Conservation (phyloP, 2,888 invertebrate species). For the Acanthosepion esculentum region DNA sequence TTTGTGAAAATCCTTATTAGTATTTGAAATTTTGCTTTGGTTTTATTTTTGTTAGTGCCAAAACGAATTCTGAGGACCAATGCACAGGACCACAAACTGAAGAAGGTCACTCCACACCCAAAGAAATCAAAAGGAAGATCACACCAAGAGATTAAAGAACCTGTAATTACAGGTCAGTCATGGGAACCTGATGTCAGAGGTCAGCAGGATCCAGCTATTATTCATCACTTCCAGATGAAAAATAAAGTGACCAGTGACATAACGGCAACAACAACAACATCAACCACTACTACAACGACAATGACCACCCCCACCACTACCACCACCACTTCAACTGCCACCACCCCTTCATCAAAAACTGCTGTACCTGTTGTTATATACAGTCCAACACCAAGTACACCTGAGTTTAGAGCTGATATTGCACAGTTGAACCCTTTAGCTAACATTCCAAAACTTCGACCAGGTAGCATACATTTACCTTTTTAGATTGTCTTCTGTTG, state of each 20-base stretch:
- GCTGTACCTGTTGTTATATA: not conserved
- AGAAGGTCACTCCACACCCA: not conserved
- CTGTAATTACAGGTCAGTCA: not conserved
- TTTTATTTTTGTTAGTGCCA: not conserved
- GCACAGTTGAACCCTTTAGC: not conserved
- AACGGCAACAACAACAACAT: not conserved
- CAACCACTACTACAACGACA: not conserved
- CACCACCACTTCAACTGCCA: not conserved
- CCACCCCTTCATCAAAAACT: not conserved
- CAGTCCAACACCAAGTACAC: not conserved
- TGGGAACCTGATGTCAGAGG: slow-evolving; percentile 4
- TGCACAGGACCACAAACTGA: not conserved
- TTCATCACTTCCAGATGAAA: not conserved
- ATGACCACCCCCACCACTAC: not conserved
- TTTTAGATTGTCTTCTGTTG: not conserved
- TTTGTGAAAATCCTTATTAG: no score
- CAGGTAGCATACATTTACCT: not conserved
- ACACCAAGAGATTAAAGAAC: not conserved
- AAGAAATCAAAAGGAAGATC: not conserved
- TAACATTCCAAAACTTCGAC: not conserved
- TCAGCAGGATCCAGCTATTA: not conserved
- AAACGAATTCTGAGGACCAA: not conserved
- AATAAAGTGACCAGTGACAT: not conserved
- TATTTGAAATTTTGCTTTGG: no score
- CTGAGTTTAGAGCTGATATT: not conserved